Evolutionary conservation across 2,113 vertebrate genomes (phyloP).

Genomic region (Monopterus albus): DNA sequence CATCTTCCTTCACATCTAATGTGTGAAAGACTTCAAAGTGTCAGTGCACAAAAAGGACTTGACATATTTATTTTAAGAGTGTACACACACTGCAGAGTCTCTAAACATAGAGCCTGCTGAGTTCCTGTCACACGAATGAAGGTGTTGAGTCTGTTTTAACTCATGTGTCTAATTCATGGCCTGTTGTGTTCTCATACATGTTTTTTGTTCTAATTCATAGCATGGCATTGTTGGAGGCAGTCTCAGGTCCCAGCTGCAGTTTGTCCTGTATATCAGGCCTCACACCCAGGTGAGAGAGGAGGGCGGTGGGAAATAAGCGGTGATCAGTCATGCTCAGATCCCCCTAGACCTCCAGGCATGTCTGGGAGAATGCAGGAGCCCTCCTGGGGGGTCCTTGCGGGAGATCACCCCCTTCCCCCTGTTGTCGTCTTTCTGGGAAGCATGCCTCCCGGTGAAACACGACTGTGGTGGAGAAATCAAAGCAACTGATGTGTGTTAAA

Average conservation of each 20-base stretch:
- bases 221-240: background rate
- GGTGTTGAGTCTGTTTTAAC: too few species aligned
- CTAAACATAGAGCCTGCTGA: slow-evolving; percentile 13
- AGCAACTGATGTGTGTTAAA: background rate
- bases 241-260: slow-evolving; percentile 6
- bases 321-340: slow-evolving; percentile 75
- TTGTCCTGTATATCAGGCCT: slow-evolving; percentile 69
- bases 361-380: slow-evolving; percentile 74
- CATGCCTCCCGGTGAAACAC: too few species aligned
- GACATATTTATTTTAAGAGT: background rate
- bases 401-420: slow-evolving; percentile 72
- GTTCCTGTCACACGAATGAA: slow-evolving; percentile 42
- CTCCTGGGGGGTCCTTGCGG: slow-evolving; percentile 73
- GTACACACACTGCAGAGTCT: background rate
- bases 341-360: slow-evolving; percentile 67
- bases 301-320: slow-evolving; percentile 53
- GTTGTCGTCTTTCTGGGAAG: too few species aligned
- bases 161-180: background rate
- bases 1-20: background rate
- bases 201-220: slow-evolving; percentile 2
- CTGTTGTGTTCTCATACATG: background rate
- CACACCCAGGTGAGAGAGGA: slow-evolving; percentile 81
- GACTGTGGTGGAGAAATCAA: slow-evolving; percentile 1
- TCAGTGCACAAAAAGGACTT: slow-evolving; percentile 17
- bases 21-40: slow-evolving; percentile 6